Evolutionary conservation across 2,113 vertebrate species (phyloP).

Genomic region (Promerops cafer): DNA sequence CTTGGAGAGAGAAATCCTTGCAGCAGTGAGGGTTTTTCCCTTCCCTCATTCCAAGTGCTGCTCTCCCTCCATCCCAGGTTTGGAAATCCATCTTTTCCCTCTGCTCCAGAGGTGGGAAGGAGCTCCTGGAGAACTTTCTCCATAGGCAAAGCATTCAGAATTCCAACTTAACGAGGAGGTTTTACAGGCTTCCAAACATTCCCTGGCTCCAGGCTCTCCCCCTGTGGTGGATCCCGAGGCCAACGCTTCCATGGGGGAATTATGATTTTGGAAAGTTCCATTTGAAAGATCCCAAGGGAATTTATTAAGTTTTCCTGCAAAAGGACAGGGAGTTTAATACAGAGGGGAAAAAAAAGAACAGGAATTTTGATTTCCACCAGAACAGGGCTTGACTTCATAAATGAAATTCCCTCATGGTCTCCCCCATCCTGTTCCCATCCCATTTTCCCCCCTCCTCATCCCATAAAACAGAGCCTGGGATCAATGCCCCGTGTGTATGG

Average conservation of each 20-base stretch:
- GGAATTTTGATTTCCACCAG: not conserved
- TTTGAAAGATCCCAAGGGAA: not conserved
- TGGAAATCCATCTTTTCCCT: not conserved
- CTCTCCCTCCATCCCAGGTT: not conserved
- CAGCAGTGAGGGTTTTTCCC: not conserved
- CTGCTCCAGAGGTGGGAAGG: not conserved
- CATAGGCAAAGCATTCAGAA: not conserved
- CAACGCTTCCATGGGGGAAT: not conserved
- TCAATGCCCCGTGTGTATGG: not conserved
- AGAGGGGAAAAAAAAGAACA: not conserved
- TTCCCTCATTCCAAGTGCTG: not conserved
- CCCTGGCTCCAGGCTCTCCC: not conserved
- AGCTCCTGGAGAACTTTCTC: not conserved
- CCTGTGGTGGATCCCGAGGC: not conserved
- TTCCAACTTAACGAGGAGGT: not conserved
- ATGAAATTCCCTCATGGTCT: not conserved
- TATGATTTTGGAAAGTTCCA: not conserved
- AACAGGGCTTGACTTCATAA: not conserved
- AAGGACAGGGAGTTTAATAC: not conserved
- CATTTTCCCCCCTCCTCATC: not conserved
- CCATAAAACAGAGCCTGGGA: not conserved
- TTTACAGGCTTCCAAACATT: not conserved
- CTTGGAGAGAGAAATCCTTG: not conserved
- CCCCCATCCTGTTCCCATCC: not conserved
- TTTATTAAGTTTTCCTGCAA: not conserved